These are phyloP conservation scores for Globia sparganii DNA, from an alignment of 2,888 invertebrate genomes.

Conservation along the genomic window DNA sequence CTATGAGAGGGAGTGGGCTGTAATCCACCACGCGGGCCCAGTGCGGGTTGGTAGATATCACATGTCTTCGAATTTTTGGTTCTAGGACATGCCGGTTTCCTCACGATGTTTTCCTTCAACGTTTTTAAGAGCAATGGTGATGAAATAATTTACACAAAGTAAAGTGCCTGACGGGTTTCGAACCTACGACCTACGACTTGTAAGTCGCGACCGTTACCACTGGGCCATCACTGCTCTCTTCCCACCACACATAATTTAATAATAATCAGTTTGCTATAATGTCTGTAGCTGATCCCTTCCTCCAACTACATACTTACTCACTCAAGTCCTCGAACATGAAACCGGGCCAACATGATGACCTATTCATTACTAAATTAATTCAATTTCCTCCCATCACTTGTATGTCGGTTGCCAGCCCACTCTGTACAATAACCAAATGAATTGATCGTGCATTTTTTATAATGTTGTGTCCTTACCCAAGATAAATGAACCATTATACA, in stretches of 20 bases:
- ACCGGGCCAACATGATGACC: background rate
- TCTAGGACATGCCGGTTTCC: no score
- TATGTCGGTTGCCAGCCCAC: constrained; percentile 16
- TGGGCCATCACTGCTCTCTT: no score
- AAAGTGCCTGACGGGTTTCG: no score
- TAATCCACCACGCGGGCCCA: no score
- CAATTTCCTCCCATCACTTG: constrained; percentile 36
- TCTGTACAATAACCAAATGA: constrained; percentile 5
- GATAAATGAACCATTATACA: constrained; percentile 31
- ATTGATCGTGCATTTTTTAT: constrained; percentile 42
- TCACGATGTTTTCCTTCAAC: no score
- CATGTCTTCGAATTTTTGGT: no score
- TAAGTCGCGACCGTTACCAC: no score
- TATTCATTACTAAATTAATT: constrained; percentile 37
- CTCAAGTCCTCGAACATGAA: background rate
- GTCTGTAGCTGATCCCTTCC: background rate
- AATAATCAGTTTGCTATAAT: background rate
- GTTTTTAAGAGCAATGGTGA: no score
- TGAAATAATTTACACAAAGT: no score
- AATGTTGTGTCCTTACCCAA: constrained; percentile 14
- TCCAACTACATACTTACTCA: background rate
- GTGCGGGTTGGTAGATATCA: no score
- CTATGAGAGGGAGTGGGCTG: no score
- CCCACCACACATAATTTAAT: background rate
- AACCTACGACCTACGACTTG: no score